Percentiles rank a stretch among this genome's conserved stretches.
Conservation (phyloP, 53 echinoderm and acorn worm species). For the Antedon mediterranea region DNA sequence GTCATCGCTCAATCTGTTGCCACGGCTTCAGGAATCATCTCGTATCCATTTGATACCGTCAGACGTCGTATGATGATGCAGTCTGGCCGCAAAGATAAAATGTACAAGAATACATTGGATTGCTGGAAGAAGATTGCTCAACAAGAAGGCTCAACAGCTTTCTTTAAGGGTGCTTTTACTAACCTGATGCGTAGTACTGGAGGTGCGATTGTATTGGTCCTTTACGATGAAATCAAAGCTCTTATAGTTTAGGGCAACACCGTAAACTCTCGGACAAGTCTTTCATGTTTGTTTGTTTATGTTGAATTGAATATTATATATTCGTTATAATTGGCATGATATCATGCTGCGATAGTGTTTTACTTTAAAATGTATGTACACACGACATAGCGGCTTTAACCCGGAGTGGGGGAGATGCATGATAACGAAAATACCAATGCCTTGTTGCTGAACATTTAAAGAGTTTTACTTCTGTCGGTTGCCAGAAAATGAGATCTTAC, state of each 20-base stretch:
- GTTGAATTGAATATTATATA: too few relatives aligned
- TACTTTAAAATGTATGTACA: too few relatives aligned
- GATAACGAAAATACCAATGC: too few relatives aligned
- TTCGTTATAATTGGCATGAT: too few relatives aligned
- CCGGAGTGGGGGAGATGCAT: too few relatives aligned
- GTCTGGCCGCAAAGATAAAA: constrained; percentile 65
- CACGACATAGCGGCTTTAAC: too few relatives aligned
- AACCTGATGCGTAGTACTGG: constrained; percentile 89
- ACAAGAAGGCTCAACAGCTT: constrained; percentile 61
- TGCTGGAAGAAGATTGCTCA: constrained; percentile 85
- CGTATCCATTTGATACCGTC: constrained; percentile 91
- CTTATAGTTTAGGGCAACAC: background rate
- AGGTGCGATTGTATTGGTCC: constrained; percentile 80
- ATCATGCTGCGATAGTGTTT: too few relatives aligned
- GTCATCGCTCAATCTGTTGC: constrained; percentile 86
- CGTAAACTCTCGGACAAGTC: too few relatives aligned
- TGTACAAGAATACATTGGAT: constrained; percentile 82
- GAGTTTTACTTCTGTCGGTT: too few relatives aligned
- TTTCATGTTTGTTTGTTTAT: too few relatives aligned
- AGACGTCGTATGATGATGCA: constrained; percentile 99
- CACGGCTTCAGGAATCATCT: constrained; percentile 58
- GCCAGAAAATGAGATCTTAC: too few relatives aligned
- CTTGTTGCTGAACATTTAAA: too few relatives aligned
- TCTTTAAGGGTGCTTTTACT: constrained; percentile 98
- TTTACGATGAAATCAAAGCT: constrained; percentile 80